phyloP scores from a whole-genome alignment of 2,888 invertebrate genomes.

The Micoletzkya japonica region DNA sequence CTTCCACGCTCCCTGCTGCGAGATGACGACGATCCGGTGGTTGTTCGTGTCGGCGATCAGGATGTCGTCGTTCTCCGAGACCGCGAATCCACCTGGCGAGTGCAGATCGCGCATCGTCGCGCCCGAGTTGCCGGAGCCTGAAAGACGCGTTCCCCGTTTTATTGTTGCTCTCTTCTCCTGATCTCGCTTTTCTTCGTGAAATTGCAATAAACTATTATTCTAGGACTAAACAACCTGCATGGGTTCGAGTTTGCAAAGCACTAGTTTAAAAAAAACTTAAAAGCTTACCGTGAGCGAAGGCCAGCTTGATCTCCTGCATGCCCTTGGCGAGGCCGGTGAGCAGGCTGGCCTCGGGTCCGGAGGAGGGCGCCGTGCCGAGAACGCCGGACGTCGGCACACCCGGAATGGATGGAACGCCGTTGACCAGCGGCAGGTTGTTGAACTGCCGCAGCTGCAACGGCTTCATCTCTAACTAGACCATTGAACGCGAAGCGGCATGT shows the following conservation, averaged over 20 bases:
- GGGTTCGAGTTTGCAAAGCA: too few relatives aligned
- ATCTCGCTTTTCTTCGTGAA: not conserved
- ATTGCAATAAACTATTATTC: not conserved
- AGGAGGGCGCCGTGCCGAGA: too few relatives aligned
- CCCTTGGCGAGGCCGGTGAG: conserved; percentile 15
- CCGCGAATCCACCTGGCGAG: conserved; percentile 55
- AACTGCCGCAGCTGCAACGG: too few relatives aligned
- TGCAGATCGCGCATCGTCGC: conserved; percentile 46
- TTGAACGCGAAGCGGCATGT: too few relatives aligned
- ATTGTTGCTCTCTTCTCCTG: too few relatives aligned
- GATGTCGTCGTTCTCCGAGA: conserved; percentile 54
- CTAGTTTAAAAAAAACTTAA: not conserved
- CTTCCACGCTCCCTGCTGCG: conserved; percentile 48
- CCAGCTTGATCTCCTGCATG: conserved; percentile 25
- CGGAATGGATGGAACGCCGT: too few relatives aligned
- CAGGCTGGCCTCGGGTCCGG: too few relatives aligned
- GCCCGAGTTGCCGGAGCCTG: conserved; percentile 37
- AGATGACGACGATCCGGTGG: conserved; percentile 54
- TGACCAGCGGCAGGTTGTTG: too few relatives aligned
- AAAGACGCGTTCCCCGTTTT: too few relatives aligned
- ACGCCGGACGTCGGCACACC: too few relatives aligned
- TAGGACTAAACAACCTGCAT: too few relatives aligned
- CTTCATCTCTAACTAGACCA: too few relatives aligned
- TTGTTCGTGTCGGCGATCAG: conserved; percentile 60
- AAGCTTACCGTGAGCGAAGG: conserved; percentile 17